Conservation (phyloP, 2,113 vertebrate genomes). For the Lates calcarifer region DNA sequence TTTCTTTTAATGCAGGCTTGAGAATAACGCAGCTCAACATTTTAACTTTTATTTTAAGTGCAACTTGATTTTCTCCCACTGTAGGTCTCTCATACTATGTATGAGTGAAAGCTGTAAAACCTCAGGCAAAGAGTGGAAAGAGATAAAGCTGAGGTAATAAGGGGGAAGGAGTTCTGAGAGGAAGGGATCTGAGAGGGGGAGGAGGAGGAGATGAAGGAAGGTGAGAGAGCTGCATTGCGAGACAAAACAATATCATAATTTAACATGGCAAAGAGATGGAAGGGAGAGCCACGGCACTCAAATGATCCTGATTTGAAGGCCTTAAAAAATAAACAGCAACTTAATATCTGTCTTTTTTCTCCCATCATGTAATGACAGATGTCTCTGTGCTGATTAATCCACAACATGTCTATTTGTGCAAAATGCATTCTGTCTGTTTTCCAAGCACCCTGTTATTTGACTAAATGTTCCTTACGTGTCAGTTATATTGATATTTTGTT, state of each 20-base stretch:
- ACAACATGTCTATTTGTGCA: neutral
- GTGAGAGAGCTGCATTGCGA: slow-evolving; percentile 5
- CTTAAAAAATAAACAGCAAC: neutral
- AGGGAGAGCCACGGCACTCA: neutral
- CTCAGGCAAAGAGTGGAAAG: neutral
- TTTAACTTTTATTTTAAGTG: no score
- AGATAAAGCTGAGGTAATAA: neutral
- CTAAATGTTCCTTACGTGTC: slow-evolving; percentile 16
- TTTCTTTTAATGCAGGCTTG: no score
- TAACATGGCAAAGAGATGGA: neutral
- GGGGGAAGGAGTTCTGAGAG: neutral
- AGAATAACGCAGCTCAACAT: no score
- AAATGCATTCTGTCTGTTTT: neutral
- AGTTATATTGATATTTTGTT: no score
- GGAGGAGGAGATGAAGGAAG: neutral
- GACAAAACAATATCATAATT: neutral
- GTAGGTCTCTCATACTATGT: no score
- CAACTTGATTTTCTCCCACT: no score
- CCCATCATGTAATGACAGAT: neutral
- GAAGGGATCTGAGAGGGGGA: neutral
- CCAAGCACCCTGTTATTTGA: slow-evolving; percentile 12
- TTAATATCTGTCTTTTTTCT: neutral
- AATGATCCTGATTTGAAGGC: neutral
- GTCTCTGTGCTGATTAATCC: slow-evolving; percentile 2
- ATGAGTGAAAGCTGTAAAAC: no score